Evolutionary conservation across 2,797 vertebrate genomes (phyloP), one percentile per base, ranked within the genome.

Genomic region (Phalloptychus januarius): DNA sequence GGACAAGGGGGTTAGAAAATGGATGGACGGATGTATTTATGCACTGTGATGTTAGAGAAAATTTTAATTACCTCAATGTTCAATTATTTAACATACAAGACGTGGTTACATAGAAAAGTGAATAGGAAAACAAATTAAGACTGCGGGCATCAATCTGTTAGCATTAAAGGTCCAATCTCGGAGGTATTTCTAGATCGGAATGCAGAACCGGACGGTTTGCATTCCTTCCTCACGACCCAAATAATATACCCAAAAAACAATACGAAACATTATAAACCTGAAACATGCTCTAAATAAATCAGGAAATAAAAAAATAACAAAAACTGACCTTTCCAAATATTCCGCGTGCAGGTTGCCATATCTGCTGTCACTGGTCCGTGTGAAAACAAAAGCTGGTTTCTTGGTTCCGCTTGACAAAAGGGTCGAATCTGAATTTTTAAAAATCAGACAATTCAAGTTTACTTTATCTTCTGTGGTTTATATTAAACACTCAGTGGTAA

Each of bases 321-420:
- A 56, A 78, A 77, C 95, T 95, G 94, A 96, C 95, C 95, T 96
- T 93, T 95, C 87, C 88, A 86, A 28, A 87, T 28, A 11, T 28
- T 86, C 76, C 89, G 86, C 63, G 85, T 72, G 88, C 88, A 88
- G 5, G 92, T 80, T 56, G 95, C 94, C 95, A 96, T 96, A 58
- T 91, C 85, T 79, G 77, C 0, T 0, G 16, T 0, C 1, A 15
- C 1, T 23, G 5, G 18, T 86, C 89, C 94, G 94, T 85, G 75
- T 81, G 73, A 18, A 87, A 88, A 92, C 89, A 87, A 28, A 0
- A 18, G 15, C 0, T 1, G 0, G 2, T 0, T 28, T 2, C 42
- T 76, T 0, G 0, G 92, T 95, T 93, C 94, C 93, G 67, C 52
- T 8, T 40, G n/a, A 0, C 7, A 0, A 36, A 33, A 0, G 16